Evolutionary conservation across 2,888 invertebrate species (phyloP).

Genomic region (Cheilosia grossa): DNA sequence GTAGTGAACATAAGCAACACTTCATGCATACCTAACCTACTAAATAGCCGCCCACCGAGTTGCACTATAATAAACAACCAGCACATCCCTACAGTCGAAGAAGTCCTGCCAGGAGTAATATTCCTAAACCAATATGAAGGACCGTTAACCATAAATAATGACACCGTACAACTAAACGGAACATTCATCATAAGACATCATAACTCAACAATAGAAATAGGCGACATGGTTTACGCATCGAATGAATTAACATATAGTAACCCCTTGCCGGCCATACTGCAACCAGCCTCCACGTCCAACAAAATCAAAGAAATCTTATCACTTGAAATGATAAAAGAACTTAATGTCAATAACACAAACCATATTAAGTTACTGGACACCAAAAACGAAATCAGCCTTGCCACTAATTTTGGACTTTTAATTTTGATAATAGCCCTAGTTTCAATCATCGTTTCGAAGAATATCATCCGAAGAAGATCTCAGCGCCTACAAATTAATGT

Average conservation of each 20-base stretch:
- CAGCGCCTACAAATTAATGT: too few relatives aligned
- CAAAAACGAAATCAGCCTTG: constrained; percentile 7
- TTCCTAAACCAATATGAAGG: too few relatives aligned
- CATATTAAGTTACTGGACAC: constrained; percentile 8
- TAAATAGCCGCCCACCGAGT: too few relatives aligned
- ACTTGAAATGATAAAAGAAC: background rate
- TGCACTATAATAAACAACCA: too few relatives aligned
- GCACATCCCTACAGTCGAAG: too few relatives aligned
- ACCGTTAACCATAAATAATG: too few relatives aligned
- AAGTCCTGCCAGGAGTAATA: too few relatives aligned
- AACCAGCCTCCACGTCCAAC: constrained; percentile 10
- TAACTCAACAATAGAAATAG: background rate
- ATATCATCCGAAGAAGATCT: too few relatives aligned
- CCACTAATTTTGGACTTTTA: background rate
- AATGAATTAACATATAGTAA: constrained; percentile 7
- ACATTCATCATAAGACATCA: too few relatives aligned
- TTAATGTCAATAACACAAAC: background rate
- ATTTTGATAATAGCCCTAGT: background rate
- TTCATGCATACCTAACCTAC: too few relatives aligned
- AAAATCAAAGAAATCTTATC: constrained; percentile 9
- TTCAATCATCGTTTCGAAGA: background rate
- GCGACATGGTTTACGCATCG: constrained; percentile 11
- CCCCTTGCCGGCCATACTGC: constrained; percentile 17
- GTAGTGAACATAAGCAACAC: too few relatives aligned
- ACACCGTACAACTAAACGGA: background rate